phyloP scores from a whole-genome alignment of 2,797 vertebrate genomes.

The Spatula versicolor region DNA sequence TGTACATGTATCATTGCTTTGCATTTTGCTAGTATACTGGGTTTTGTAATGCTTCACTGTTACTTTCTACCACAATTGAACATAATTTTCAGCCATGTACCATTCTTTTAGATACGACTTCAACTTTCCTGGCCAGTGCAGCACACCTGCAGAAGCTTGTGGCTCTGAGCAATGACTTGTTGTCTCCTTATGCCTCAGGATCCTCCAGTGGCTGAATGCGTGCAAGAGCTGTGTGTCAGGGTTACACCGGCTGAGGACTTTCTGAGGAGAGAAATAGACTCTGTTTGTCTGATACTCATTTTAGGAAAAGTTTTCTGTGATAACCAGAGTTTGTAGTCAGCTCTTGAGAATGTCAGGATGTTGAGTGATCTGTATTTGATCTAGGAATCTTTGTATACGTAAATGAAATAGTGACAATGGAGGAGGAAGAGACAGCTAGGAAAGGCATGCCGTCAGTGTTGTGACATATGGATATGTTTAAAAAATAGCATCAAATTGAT shows the following conservation, averaged over 20 bases:
- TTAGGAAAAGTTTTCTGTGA: slow-evolving; percentile 37
- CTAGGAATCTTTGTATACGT: slow-evolving; percentile 54
- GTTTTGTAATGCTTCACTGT: not conserved
- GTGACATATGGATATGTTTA: slow-evolving; percentile 30
- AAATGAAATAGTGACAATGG: slow-evolving; percentile 69
- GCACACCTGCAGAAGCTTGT: slow-evolving; percentile 37
- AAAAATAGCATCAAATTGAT: slow-evolving; percentile 50
- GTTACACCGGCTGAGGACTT: not conserved
- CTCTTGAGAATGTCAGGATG: slow-evolving; percentile 62
- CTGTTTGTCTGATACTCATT: slow-evolving; percentile 11
- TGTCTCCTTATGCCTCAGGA: not conserved
- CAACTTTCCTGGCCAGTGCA: not conserved
- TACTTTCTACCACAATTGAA: not conserved
- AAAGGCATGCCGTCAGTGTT: slow-evolving; percentile 7
- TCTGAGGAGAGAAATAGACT: slow-evolving; percentile 20
- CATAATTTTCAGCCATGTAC: rapidly evolving
- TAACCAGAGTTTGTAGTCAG: slow-evolving; percentile 48
- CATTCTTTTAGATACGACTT: not conserved
- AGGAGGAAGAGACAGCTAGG: slow-evolving; percentile 63
- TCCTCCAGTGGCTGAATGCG: not conserved
- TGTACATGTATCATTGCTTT: not conserved
- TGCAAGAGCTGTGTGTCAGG: not conserved
- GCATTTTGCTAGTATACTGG: not conserved
- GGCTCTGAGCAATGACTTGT: not conserved
- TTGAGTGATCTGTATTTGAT: slow-evolving; percentile 70